A percentile compares a stretch with the other conserved stretches of the same genome.
Conservation (phyloP, 1,140 invertebrate genomes). For the Drosophila ironensis region DNA sequence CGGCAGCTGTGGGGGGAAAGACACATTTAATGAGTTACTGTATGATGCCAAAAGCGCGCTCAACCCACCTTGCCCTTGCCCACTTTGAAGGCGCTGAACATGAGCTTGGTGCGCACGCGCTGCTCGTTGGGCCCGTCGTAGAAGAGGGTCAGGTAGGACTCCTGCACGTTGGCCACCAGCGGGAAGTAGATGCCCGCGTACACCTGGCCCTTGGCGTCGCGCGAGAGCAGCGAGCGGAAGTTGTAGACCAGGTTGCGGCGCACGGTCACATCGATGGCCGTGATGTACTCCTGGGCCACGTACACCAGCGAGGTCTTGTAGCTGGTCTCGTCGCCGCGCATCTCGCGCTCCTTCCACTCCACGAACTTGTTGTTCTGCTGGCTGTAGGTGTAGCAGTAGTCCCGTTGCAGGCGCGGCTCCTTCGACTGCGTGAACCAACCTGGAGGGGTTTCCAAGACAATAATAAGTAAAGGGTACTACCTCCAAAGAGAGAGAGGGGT, state of each 20-base stretch:
- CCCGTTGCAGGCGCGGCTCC: constrained; percentile 88
- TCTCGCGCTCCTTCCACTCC: constrained; percentile 90
- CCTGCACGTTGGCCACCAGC: constrained; percentile 84
- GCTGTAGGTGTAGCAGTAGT: constrained; percentile 90
- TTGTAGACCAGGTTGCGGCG: constrained; percentile 94
- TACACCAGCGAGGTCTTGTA: constrained; percentile 89
- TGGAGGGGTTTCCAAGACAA: constrained; percentile 1
- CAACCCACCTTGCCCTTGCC: constrained; percentile 85
- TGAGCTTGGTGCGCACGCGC: constrained; percentile 85
- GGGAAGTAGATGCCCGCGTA: constrained; percentile 93
- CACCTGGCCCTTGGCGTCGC: constrained; percentile 90
- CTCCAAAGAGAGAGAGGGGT: accelerated
- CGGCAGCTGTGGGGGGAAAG: constrained; percentile 83
- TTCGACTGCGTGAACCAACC: constrained; percentile 92
- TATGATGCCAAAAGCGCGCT: too few species aligned
- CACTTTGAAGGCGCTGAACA: constrained; percentile 86
- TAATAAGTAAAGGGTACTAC: background rate
- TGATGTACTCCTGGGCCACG: constrained; percentile 89
- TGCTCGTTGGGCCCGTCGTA: constrained; percentile 87
- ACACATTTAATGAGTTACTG: background rate
- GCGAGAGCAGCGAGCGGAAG: constrained; percentile 90
- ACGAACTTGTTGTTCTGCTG: constrained; percentile 88
- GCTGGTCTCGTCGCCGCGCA: constrained; percentile 84
- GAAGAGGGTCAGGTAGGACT: constrained; percentile 89
- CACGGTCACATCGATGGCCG: constrained; percentile 92